Evolutionary conservation across 2,113 vertebrate genomes (phyloP), one percentile per base, ranked within the genome.

Genomic region (Gorsachius goisagi): DNA sequence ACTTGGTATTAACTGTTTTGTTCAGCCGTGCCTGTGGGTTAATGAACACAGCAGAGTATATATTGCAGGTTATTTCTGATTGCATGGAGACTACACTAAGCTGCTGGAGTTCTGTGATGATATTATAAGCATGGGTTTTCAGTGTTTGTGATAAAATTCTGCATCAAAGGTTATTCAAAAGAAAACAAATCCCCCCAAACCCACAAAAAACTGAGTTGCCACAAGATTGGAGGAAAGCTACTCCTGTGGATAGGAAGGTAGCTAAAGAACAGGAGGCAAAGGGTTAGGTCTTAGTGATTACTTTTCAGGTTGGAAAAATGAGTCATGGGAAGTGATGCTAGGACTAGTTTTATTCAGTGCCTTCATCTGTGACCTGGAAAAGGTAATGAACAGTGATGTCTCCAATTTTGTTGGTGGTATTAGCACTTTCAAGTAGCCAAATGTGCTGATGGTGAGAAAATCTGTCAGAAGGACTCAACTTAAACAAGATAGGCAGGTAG

Each of bases 391-490:
- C 64, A 47, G 86, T 95, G 86, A 87, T 89, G 30, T 47, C 44
- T 87, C 60, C 83, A 22, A 3, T 95, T 86, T 37, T 90, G 22
- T 32, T 66, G 41, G 64, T 67, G 64, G 33, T 77, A 59, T 2
- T 53, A 20, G 33, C 27, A 87, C 56, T 84, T 86, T 90, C 41
- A 39, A 37, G 45, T 33, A 83, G 63, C 50, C 45, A 90, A 37
- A 93, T 84, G 68, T 95, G 91, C 96, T 96, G 92, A 92, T 59
- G 41, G 15, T 60, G 47, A 60, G 41, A 89, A 92, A 89, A 85
- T 64, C 23, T 58, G 79, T 49, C 9, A 59, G 60, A 23, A 77
- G 52, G 37, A 47, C 23, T 85, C 12, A 15, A 5, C 33, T 72
- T 75, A 30, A 82, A 64, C 45, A 63, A 76, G 39, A 7, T 11